These are phyloP conservation scores for Zaprionus vittiger DNA, from an alignment of 1,140 invertebrate species.

Conservation along the genomic window DNA sequence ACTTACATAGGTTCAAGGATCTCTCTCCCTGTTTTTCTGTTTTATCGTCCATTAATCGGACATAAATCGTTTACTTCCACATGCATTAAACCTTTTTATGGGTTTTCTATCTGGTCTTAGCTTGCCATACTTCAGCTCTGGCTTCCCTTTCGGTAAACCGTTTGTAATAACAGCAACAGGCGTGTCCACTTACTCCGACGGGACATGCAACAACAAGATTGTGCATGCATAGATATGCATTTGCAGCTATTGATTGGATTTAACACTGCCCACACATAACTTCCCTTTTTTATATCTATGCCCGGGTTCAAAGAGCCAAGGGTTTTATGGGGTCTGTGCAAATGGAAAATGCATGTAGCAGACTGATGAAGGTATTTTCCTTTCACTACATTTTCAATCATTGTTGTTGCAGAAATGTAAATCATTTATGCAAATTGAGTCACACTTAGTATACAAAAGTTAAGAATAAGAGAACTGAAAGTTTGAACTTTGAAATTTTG, in stretches of 20 bases:
- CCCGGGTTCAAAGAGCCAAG: background rate
- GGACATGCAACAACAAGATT: background rate
- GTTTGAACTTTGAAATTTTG: background rate
- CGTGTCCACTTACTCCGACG: background rate
- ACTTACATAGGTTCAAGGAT: background rate
- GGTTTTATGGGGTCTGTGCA: background rate
- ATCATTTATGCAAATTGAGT: background rate
- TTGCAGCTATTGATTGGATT: background rate
- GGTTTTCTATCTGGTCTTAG: background rate
- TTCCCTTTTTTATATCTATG: background rate
- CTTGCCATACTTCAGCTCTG: background rate
- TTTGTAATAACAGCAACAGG: background rate
- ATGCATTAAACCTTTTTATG: background rate
- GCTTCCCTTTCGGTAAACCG: background rate
- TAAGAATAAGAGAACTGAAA: background rate
- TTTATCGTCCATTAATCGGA: conserved; percentile 6
- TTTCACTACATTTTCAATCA: too few species aligned
- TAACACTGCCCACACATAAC: background rate
- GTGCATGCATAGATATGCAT: background rate
- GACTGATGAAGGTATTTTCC: background rate
- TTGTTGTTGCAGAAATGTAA: background rate
- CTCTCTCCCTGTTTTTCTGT: background rate
- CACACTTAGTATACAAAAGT: background rate
- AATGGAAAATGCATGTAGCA: background rate
- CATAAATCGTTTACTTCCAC: background rate